phyloP scores from a whole-genome alignment of 2,888 invertebrate species.

The Cantharis nigra region DNA sequence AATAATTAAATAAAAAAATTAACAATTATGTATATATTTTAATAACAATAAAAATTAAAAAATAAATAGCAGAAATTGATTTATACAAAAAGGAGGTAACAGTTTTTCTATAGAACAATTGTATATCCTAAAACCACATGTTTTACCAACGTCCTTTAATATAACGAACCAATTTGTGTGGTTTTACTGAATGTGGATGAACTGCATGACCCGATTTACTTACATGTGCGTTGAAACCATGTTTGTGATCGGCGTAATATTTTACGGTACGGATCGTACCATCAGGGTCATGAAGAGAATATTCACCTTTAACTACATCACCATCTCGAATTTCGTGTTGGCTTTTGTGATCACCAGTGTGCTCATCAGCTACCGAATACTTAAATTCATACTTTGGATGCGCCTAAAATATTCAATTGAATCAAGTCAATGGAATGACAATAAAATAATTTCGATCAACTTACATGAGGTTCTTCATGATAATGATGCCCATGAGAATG shows the following conservation, averaged over 20 bases:
- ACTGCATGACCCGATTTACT: slow-evolving; percentile 34
- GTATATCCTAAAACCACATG: not conserved
- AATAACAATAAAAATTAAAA: not conserved
- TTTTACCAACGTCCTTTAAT: not conserved
- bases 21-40: not conserved
- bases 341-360: slow-evolving; percentile 61
- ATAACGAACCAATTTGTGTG: not conserved
- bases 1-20: not conserved
- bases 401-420: slow-evolving; percentile 19
- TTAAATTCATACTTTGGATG: slow-evolving; percentile 53
- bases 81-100: not conserved
- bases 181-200: slow-evolving; percentile 25
- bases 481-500: not conserved
- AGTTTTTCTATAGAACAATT: not conserved
- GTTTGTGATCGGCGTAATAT: slow-evolving; percentile 64
- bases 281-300: slow-evolving; percentile 65
- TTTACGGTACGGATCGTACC: slow-evolving; percentile 66
- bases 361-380: slow-evolving; percentile 61
- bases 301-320: slow-evolving; percentile 64
- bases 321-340: slow-evolving; percentile 61
- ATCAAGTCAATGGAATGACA: not conserved
- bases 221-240: slow-evolving; percentile 61
- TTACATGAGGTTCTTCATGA: not conserved
- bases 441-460: not conserved
- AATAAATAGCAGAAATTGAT: not conserved